These are phyloP conservation scores for Saguinus midas DNA, from an alignment of 2,113 vertebrate genomes.

Conservation along the genomic window DNA sequence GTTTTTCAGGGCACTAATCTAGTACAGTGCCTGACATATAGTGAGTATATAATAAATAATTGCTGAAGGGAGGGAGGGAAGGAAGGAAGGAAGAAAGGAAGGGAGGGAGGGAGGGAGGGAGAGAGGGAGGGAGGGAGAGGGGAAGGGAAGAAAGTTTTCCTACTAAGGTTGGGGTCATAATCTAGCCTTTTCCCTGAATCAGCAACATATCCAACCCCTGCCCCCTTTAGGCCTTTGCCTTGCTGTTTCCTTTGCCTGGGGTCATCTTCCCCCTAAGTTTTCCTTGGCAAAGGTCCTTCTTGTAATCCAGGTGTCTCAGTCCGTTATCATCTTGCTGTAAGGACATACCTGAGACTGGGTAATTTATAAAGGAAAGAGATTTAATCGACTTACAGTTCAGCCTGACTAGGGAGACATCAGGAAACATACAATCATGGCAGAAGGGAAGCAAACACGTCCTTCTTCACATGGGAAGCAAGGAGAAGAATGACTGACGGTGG, in stretches of 20 bases:
- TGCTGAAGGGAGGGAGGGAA: neutral
- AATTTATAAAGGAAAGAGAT: too few species aligned
- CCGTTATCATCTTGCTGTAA: too few species aligned
- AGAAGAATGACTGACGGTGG: too few species aligned
- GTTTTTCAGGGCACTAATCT: neutral
- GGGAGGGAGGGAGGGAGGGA: neutral
- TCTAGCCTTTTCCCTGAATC: neutral
- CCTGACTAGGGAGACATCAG: too few species aligned
- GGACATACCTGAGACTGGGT: too few species aligned
- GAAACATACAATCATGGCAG: too few species aligned
- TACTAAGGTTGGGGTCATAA: too few species aligned
- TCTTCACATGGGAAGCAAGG: too few species aligned
- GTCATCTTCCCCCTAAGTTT: neutral
- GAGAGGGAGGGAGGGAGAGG: neutral
- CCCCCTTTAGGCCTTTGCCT: neutral
- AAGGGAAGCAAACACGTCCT: too few species aligned
- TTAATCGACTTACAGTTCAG: too few species aligned
- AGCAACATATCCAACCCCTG: neutral
- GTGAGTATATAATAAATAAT: neutral
- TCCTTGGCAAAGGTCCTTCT: neutral
- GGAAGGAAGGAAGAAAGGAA: neutral
- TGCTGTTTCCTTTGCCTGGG: neutral
- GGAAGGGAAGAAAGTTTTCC: neutral
- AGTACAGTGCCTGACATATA: neutral
- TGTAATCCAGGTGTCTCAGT: neutral